A percentile compares a stretch with the other conserved stretches of the same genome.
These are phyloP conservation scores for Drosophila affinis DNA, from an alignment of 2,888 invertebrate species.

Conservation along the genomic window DNA sequence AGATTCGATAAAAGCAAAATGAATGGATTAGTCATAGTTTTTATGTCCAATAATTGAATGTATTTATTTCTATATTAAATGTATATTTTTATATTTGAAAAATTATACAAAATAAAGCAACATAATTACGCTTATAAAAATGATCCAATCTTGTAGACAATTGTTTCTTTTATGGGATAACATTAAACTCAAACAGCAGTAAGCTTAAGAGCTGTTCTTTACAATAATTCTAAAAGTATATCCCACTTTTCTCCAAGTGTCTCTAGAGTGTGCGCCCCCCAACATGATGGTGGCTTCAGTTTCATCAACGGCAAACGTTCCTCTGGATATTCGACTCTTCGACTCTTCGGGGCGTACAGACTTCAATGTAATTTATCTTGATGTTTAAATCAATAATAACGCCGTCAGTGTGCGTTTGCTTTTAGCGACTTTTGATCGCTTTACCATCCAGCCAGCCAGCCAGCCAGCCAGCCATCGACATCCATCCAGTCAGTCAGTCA, in stretches of 20 bases:
- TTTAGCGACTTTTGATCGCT: slow-evolving; percentile 65
- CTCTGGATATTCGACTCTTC: slow-evolving; percentile 8
- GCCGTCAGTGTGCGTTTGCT: slow-evolving; percentile 71
- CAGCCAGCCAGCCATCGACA: slow-evolving; percentile 7
- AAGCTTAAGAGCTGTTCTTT: no score
- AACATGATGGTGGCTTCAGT: neutral
- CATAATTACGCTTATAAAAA: no score
- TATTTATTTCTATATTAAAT: no score
- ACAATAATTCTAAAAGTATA: neutral
- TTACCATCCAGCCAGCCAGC: slow-evolving; percentile 28
- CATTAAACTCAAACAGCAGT: no score
- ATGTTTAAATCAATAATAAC: slow-evolving; percentile 83
- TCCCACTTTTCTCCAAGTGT: neutral
- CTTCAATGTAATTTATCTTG: slow-evolving; percentile 82
- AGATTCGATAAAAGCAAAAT: no score
- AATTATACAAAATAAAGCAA: no score
- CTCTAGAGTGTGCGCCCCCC: neutral
- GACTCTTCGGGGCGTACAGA: slow-evolving; percentile 44
- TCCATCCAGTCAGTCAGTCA: slow-evolving; percentile 28
- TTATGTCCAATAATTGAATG: no score
- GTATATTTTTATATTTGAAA: no score
- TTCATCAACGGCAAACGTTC: slow-evolving; percentile 33
- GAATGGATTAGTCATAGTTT: neutral
- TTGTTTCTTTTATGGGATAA: no score
- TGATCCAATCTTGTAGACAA: no score